phyloP scores from a whole-genome alignment of 2,113 vertebrate species.

The Petromus typicus region DNA sequence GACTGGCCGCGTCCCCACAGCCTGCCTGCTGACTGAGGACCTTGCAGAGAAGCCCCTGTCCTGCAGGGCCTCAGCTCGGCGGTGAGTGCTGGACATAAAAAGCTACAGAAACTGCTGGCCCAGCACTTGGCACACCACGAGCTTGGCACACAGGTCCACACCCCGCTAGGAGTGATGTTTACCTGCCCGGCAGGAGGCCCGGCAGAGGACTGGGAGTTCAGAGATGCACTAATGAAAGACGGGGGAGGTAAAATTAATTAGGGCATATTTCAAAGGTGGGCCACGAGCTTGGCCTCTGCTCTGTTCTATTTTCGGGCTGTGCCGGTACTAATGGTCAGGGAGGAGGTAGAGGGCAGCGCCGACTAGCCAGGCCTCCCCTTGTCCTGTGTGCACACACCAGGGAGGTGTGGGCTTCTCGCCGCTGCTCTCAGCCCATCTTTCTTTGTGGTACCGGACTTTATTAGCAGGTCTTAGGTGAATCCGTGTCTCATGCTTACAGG shows the following conservation, averaged over 20 bases:
- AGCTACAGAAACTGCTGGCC: neutral
- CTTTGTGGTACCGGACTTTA: neutral
- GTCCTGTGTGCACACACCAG: neutral
- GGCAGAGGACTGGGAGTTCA: neutral
- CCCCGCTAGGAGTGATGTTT: neutral
- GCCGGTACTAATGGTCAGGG: rapidly evolving
- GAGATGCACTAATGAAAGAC: neutral
- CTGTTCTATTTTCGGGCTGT: neutral
- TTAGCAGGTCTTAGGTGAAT: rapidly evolving
- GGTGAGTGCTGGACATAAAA: neutral
- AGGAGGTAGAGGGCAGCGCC: neutral
- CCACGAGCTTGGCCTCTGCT: neutral
- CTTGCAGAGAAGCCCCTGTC: neutral
- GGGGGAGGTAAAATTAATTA: neutral
- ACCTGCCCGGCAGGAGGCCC: neutral
- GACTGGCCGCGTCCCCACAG: rapidly evolving
- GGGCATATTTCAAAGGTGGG: neutral
- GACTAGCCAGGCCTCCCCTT: neutral
- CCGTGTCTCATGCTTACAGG: neutral
- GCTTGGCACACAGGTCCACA: neutral
- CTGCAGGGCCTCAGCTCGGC: neutral
- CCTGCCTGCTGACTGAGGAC: neutral
- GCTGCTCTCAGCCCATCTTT: rapidly evolving
- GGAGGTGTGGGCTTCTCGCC: neutral
- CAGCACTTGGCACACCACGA: neutral